phyloP scores from a whole-genome alignment of 2,113 vertebrate genomes.

The Scytalopus superciliaris region DNA sequence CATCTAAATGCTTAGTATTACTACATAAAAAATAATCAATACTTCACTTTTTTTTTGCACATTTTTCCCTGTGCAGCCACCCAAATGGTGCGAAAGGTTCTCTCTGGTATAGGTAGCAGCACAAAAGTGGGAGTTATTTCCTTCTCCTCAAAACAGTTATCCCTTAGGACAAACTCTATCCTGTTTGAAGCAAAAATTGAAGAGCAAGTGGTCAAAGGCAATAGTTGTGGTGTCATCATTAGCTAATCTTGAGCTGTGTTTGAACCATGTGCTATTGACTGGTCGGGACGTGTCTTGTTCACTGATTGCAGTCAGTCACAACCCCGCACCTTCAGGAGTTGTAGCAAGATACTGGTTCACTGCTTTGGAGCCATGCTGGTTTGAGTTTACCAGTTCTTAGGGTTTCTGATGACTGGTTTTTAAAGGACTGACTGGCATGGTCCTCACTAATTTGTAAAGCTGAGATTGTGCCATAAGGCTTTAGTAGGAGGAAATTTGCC shows the following conservation, averaged over 20 bases:
- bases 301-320: neutral
- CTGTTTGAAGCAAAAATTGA: neutral
- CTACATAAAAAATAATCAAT: neutral
- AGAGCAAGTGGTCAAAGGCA: neutral
- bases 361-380: neutral
- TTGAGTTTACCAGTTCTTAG: neutral
- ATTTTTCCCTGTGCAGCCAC: neutral
- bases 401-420: neutral
- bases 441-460: neutral
- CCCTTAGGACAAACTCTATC: neutral
- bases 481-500: neutral
- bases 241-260: neutral
- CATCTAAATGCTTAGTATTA: neutral
- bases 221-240: neutral
- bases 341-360: neutral
- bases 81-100: neutral
- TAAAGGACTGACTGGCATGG: neutral
- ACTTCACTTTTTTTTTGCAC: neutral
- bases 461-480: neutral
- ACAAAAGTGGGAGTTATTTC: neutral
- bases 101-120: neutral
- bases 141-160: neutral
- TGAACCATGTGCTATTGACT: neutral
- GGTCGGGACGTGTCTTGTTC: neutral
- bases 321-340: neutral